Evolutionary conservation across 2,113 vertebrate genomes (phyloP).

Genomic region (Psilopogon haemacephalus): DNA sequence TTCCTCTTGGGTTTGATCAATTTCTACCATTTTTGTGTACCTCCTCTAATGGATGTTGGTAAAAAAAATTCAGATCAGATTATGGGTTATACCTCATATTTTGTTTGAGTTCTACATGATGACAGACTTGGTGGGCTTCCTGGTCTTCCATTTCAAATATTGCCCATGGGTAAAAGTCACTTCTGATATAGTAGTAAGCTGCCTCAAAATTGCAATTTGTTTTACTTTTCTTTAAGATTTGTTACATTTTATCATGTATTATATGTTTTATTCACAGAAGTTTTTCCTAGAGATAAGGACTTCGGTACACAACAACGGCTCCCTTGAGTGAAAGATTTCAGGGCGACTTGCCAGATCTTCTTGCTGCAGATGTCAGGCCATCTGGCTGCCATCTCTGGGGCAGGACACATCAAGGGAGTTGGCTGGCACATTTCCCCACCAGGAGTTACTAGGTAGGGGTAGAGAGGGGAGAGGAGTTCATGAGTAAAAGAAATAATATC

Average conservation of each 20-base stretch:
- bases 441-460: conserved; percentile 40
- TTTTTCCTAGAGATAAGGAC: conserved; percentile 61
- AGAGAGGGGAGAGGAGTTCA: neutral
- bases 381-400: conserved; percentile 68
- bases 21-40: neutral
- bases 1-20: neutral
- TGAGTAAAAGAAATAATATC: neutral
- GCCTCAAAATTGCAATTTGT: conserved; percentile 16
- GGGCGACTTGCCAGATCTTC: conserved; percentile 64
- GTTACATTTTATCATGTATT: conserved; percentile 15
- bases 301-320: conserved; percentile 59
- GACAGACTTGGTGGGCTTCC: conserved; percentile 12
- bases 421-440: conserved; percentile 44
- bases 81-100: neutral
- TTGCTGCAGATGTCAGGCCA: conserved; percentile 71
- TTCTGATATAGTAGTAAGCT: neutral
- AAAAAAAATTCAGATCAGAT: neutral
- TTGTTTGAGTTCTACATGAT: neutral
- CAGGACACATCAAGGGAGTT: conserved; percentile 70
- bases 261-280: conserved; percentile 57
- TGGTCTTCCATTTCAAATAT: conserved; percentile 10
- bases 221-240: conserved; percentile 28
- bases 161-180: neutral
- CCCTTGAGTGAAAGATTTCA: conserved; percentile 68
- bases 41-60: neutral